Base-by-base conservation (phyloP, 2,888 invertebrate species). In the Copidosoma aretas region DNA sequence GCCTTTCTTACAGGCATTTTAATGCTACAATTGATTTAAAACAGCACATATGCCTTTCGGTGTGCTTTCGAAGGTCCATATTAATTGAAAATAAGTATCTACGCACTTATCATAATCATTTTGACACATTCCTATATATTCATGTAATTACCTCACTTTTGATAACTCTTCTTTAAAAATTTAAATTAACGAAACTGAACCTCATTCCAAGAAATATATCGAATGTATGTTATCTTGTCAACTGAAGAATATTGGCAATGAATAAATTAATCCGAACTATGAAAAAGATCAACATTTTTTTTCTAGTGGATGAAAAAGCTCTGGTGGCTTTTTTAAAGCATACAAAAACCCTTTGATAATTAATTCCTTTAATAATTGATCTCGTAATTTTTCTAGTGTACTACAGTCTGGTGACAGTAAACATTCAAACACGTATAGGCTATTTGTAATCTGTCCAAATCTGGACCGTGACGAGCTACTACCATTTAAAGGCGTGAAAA, bases 401-500 rank as follows among this genome's bases (percentile, higher is more conserved):
- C 88, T 89, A 81, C 97, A 97, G 81, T 97, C 97, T 0, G 97
- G 97, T 72, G 97, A 86, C 14, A 97, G 87, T 1, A 97, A 87
- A 97, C 94, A 82, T 97, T 97, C 86, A 96, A 97, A 84, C 97
- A 97, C 0, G 97, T 97, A 81, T 97, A 97, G 10, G 97, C 95
- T 49, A 96, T 97, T 57, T 97, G 97, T 75, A 97, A 86, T 68
- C 97, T 89, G 84, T 96, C 95, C 49, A 93, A 93, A 80, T 97
- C 97, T 0, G 95, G 92, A 0, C 97, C 97, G 82, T 97, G 94
- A 64, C 94, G 88, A 0, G 96, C 94, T 63, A 97, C 93, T 15
- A 94, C 91, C 77, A 97, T 88, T 79, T 95, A 94, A 57, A 97
- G 86, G 77, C 93, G 91, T 64, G 93, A 91, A 17, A 97, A 85